Percentiles rank a stretch among this genome's conserved stretches.
These are phyloP conservation scores for Morpho helenor DNA, from an alignment of 2,888 invertebrate genomes.

Conservation along the genomic window DNA sequence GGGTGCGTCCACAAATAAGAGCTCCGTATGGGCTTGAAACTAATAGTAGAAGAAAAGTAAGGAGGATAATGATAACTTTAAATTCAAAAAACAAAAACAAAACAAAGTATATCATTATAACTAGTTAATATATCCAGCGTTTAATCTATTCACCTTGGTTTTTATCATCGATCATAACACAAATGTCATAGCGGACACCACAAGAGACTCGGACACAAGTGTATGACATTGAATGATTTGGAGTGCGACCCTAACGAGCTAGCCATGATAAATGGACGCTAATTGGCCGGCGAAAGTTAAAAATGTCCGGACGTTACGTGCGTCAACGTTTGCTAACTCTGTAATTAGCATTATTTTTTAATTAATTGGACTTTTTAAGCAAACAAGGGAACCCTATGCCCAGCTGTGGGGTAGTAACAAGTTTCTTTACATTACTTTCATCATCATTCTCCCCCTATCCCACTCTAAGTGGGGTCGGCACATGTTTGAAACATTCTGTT, in stretches of 20 bases:
- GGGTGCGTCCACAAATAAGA: no score
- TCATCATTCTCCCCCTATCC: no score
- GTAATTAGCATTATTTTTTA: not conserved
- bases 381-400: no score
- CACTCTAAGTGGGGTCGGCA: no score
- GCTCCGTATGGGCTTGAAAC: no score
- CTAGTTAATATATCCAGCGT: not conserved
- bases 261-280: conserved; percentile 40
- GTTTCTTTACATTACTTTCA: no score
- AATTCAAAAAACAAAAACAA: no score
- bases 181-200: conserved; percentile 13
- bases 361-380: not conserved
- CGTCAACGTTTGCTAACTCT: not conserved
- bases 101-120: no score
- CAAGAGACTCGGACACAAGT: conserved; percentile 9
- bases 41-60: no score
- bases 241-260: conserved; percentile 39
- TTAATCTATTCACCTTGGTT: not conserved
- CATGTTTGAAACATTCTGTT: no score
- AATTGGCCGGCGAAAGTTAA: conserved; percentile 33
- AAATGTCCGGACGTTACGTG: conserved; percentile 7
- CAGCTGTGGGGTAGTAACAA: no score
- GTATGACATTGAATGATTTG: conserved; percentile 30
- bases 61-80: no score
- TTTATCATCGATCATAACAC: conserved; percentile 14